These are phyloP conservation scores for Zeuzera pyrina DNA, from an alignment of 2,888 invertebrate species.

Conservation along the genomic window DNA sequence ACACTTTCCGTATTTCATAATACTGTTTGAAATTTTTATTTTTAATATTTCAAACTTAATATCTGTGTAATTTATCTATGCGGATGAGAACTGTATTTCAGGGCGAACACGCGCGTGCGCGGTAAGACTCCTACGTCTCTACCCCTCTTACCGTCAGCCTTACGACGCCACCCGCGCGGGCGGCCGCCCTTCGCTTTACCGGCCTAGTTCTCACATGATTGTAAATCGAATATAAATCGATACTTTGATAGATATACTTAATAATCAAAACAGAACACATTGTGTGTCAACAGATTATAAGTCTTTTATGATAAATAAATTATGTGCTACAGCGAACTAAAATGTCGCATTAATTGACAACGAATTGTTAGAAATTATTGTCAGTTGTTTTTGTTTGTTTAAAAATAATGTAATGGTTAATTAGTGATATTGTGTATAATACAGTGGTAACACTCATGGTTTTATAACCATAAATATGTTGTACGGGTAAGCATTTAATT, in stretches of 20 bases:
- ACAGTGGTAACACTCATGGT: no score
- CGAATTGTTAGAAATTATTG: no score
- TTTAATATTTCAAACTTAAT: neutral
- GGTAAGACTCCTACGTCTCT: constrained; percentile 41
- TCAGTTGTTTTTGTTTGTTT: no score
- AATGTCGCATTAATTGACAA: no score
- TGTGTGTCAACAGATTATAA: neutral
- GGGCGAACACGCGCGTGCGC: constrained; percentile 48
- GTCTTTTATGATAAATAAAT: no score
- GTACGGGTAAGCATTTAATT: no score
- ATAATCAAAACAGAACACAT: constrained; percentile 32
- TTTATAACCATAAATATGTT: no score
- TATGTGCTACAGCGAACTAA: no score
- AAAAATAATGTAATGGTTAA: no score
- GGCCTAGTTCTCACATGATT: constrained; percentile 17
- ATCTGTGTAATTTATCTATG: constrained; percentile 14
- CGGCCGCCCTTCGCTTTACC: constrained; percentile 35
- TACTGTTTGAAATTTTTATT: neutral
- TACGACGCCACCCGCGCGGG: constrained; percentile 41
- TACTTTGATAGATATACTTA: constrained; percentile 9
- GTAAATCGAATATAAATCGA: constrained; percentile 12
- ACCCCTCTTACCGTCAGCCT: constrained; percentile 40
- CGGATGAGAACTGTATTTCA: constrained; percentile 30
- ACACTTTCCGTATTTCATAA: constrained; percentile 13
- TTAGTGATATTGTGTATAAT: no score